Base-by-base conservation (phyloP, 2,113 vertebrate genomes). In the Dissostichus mawsoni region DNA sequence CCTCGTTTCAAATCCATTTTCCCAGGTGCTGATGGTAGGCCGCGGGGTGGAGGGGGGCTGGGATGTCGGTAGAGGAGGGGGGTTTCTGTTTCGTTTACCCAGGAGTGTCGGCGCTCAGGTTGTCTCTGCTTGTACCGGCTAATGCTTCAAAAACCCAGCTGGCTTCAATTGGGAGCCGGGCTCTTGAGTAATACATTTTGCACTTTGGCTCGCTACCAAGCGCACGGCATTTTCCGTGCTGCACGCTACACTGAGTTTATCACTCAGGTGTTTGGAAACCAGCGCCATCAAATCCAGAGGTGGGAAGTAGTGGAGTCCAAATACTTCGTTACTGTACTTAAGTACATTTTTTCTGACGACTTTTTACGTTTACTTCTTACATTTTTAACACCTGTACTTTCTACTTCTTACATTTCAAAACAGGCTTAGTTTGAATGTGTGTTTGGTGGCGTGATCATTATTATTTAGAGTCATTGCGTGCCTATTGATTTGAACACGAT, bases 11-110 rank as follows among this genome's bases (percentile, higher is more conserved):
- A 92, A 92, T 92, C 85, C 87, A 91, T 92, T 92, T 90, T 88
- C 92, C 89, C 93, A 92, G 91, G 92, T 93, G 94, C 87, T 93
- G 92, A 92, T 89, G 90, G 86, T 83, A 90, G 83, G 89, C 89
- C 76, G 78, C 81, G 62, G 88, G 91, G 86, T 66, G 76, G 76
- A 57, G 66, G 72, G 58, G 82, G 58, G 82, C 73, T 69, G 74
- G 74, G 81, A 67, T 82, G 86, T 76, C 50, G 68, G 76, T 50
- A 50, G 61, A 53, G 82, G 62, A 13, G 75, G 66, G 56, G 33
- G 56, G 76, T 16, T 74, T 67, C 62, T 67, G 78, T 90, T 90
- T 83, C 78, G 90, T 93, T 92, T 87, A 89, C 90, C 85, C 87
- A 80, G 79, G 89, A 84, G 90, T 84, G 85, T 74, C 48, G 50